A percentile compares a stretch with the other conserved stretches of the same genome.
These are phyloP conservation scores for Amblyjoppa fuscipennis DNA, from an alignment of 2,888 invertebrate species.

Conservation along the genomic window DNA sequence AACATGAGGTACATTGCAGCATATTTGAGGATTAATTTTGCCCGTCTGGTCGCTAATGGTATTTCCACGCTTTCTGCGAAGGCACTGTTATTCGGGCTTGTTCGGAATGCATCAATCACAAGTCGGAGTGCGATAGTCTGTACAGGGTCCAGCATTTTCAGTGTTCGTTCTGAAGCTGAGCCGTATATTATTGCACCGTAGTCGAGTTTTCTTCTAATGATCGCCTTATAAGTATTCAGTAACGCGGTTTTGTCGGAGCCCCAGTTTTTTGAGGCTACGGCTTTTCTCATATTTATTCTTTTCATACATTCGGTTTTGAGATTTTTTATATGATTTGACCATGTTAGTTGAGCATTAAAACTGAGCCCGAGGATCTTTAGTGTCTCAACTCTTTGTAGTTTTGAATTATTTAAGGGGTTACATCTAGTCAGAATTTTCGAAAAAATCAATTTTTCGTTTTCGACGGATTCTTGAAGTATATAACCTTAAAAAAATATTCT, in stretches of 20 bases:
- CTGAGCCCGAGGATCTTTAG: background rate
- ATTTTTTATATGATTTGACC: conserved; percentile 8
- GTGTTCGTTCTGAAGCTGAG: background rate
- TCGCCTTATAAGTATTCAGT: background rate
- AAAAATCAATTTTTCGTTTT: conserved; percentile 20
- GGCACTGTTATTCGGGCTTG: too few relatives aligned
- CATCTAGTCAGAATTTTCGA: conserved; percentile 21
- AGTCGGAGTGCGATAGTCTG: too few relatives aligned
- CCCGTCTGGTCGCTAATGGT: too few relatives aligned
- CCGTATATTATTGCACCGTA: conserved; percentile 5
- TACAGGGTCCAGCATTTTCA: too few relatives aligned
- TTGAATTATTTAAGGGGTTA: conserved; percentile 18
- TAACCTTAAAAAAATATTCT: conserved; percentile 22
- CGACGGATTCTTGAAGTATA: conserved; percentile 27
- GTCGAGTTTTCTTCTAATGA: background rate
- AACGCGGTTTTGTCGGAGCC: background rate
- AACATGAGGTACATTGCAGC: too few relatives aligned
- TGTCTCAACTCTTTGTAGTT: background rate
- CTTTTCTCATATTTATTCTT: conserved; percentile 12
- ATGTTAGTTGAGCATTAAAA: background rate
- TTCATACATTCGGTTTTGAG: background rate
- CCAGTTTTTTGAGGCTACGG: conserved; percentile 10
- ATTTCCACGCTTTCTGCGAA: too few relatives aligned
- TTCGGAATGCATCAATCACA: too few relatives aligned
- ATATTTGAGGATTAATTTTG: too few relatives aligned